These are phyloP conservation scores for Phortica magna DNA, from an alignment of 2,888 invertebrate genomes.

Conservation along the genomic window DNA sequence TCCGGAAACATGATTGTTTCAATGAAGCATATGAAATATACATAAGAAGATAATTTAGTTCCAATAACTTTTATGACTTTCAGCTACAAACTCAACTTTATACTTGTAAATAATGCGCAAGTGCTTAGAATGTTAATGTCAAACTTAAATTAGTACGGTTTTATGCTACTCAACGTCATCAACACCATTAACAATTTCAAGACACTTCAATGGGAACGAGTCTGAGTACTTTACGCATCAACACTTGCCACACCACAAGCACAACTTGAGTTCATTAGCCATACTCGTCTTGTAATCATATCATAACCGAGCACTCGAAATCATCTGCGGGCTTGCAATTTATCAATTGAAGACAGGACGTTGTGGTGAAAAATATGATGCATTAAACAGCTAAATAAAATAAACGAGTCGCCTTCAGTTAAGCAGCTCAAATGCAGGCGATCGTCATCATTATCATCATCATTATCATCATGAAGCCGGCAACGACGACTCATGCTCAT, in stretches of 20 bases:
- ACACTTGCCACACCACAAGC: neutral
- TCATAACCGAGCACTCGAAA: neutral
- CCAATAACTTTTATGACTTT: too few relatives aligned
- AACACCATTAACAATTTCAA: neutral
- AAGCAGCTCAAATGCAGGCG: constrained; percentile 21
- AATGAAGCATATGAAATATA: too few relatives aligned
- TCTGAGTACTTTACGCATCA: neutral
- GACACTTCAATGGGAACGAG: neutral
- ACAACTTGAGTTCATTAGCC: neutral
- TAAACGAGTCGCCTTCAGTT: constrained; percentile 8
- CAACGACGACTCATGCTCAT: neutral
- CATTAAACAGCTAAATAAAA: neutral
- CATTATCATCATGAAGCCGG: neutral
- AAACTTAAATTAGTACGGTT: neutral
- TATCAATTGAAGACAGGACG: constrained; percentile 11
- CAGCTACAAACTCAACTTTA: neutral
- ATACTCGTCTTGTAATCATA: neutral
- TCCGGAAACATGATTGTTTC: too few relatives aligned
- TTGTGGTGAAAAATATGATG: neutral
- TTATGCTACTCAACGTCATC: neutral
- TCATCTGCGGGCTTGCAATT: neutral
- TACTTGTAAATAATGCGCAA: neutral
- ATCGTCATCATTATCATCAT: neutral
- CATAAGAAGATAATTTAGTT: too few relatives aligned
- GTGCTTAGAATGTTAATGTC: neutral